A percentile compares a stretch with the other conserved stretches of the same genome.
Evolutionary conservation across 2,888 invertebrate genomes (phyloP).

Genomic region (Drosophila ezoana): DNA sequence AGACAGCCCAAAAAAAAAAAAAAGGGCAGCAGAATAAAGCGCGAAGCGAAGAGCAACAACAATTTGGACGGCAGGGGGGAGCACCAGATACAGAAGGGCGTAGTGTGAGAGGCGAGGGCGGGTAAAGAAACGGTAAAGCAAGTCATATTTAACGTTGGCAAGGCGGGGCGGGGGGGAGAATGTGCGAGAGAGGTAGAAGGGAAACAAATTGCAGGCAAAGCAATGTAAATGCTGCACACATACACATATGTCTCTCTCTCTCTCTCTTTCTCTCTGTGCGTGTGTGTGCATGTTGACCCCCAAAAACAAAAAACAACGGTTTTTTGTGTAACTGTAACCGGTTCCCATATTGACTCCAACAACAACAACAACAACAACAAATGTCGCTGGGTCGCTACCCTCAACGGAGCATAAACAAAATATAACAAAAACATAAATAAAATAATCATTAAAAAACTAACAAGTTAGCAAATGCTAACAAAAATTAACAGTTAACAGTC

Average conservation of each 20-base stretch:
- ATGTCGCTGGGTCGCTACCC: constrained; percentile 54
- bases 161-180: neutral
- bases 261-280: neutral
- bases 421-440: constrained; percentile 1
- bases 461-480: constrained; percentile 21
- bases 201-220: constrained; percentile 19
- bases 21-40: constrained; percentile 66
- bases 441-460: constrained; percentile 9
- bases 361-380: constrained; percentile 15
- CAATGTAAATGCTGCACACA: constrained; percentile 23
- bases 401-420: constrained; percentile 21
- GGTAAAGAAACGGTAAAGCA: constrained; percentile 24
- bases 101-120: neutral
- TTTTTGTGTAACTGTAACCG: constrained; percentile 69
- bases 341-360: constrained; percentile 51
- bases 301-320: constrained; percentile 42
- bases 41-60: constrained; percentile 6
- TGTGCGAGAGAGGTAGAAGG: neutral
- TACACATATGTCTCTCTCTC: neutral
- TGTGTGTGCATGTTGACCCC: constrained; percentile 49
- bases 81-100: neutral
- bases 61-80: constrained; percentile 10
- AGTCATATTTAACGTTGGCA: constrained; percentile 17
- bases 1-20: constrained; percentile 31
- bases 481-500: constrained; percentile 22